Evolutionary conservation across 2,113 vertebrate genomes (phyloP), one percentile per base, ranked within the genome.

Genomic region (Cacatua alba): DNA sequence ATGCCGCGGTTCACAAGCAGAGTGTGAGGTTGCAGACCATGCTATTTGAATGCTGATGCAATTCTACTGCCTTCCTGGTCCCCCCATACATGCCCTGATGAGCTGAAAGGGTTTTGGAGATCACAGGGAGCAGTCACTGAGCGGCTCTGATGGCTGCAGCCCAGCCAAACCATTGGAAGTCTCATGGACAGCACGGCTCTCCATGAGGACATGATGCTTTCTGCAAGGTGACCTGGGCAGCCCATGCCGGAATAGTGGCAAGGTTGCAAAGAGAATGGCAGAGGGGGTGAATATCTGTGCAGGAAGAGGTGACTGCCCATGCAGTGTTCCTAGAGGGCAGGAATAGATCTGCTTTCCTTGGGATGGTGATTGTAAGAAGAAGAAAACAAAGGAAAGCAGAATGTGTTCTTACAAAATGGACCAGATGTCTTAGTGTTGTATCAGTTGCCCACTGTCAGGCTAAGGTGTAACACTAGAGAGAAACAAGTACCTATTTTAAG

Each of bases 11-110:
- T 86, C 51, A 18, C 19, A 67, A 59, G 46, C 33, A 63, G 25
- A 13, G 6, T 31, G 41, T 31, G 53, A 76, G 44, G 10, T 33
- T 79, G 71, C 53, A 67, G 37, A 60, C 17, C 17, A 5, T 0
- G 1, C 15, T 88, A 1, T 37, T 60, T 48, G 71, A 70, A 37
- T 49, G 20, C 29, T 1, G 1, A 48, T 35, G 60, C 16, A 5
- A 9, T 76, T 64, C 25, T 88, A 35, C 35, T 55, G 81, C 44
- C 68, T 83, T 65, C 41, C 17, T 51, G 33, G 18, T 83, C 8
- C 35, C 37, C 26, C 23, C 4, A 2, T 23, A 6, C 17, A 39
- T 11, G 26, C 24, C 49, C 64, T 0, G 0, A 24, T 0, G 5
- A 55, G 18, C 17, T 48, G 86, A 13, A 16, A 11, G 25, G 23